These are phyloP conservation scores for Ips nitidus DNA, from an alignment of 1,140 invertebrate genomes.

Conservation along the genomic window DNA sequence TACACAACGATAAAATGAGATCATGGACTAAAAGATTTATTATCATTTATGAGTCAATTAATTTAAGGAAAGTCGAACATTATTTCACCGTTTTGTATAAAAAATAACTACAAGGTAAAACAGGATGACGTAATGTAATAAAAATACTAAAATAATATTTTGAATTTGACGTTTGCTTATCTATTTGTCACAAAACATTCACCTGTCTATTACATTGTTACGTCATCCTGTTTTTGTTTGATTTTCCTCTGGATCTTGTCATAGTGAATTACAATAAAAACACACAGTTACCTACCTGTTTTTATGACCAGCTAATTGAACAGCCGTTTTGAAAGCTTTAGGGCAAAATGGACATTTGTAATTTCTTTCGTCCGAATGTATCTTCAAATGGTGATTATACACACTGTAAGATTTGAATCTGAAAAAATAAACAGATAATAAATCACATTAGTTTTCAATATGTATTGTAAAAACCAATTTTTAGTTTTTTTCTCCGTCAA, in stretches of 20 bases:
- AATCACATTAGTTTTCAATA: not conserved
- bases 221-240: too few species aligned
- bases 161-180: not conserved
- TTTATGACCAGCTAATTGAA: constrained; percentile 73
- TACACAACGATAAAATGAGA: too few species aligned
- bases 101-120: too few species aligned
- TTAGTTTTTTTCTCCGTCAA: not conserved
- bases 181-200: not conserved
- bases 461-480: too few species aligned
- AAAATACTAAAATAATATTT: not conserved
- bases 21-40: too few species aligned
- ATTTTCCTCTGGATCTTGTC: too few species aligned
- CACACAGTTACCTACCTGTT: constrained; percentile 51
- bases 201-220: too few species aligned
- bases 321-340: constrained; percentile 74
- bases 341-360: constrained; percentile 73
- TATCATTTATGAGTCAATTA: too few species aligned
- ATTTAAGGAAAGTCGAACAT: too few species aligned
- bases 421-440: constrained; percentile 10
- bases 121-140: not conserved
- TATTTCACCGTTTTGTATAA: too few species aligned
- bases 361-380: constrained; percentile 68
- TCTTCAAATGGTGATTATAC: constrained; percentile 72
- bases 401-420: constrained; percentile 72
- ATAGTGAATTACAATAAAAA: not conserved